These are phyloP conservation scores for Beroe forskalii DNA, from an alignment of 37 sponge, comb jelly and placozoan genomes.

Conservation along the genomic window DNA sequence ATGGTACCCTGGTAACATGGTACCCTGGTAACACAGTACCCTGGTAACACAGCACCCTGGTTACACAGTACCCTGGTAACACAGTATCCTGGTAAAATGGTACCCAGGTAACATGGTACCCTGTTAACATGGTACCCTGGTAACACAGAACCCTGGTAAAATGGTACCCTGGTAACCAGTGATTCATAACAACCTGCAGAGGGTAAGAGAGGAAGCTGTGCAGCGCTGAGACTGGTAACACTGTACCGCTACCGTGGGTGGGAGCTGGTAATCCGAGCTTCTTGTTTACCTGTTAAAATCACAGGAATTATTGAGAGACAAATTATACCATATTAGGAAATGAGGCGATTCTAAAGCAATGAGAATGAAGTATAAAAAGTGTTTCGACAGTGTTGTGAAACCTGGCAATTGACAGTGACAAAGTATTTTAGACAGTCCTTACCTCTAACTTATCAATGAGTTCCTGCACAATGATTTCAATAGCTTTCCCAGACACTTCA, in stretches of 20 bases:
- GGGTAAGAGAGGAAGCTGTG: slow-evolving; percentile 62
- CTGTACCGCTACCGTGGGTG: neutral
- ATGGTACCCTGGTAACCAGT: neutral
- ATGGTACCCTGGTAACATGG: neutral
- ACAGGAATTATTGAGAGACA: no score
- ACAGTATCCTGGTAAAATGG: neutral
- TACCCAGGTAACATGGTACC: neutral
- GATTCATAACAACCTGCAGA: neutral
- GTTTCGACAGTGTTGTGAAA: no score
- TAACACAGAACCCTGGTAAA: neutral
- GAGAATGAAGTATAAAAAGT: no score
- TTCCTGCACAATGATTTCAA: slow-evolving; percentile 2
- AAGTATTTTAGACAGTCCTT: no score
- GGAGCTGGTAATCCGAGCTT: slow-evolving; percentile 29
- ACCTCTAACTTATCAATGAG: slow-evolving; percentile 8
- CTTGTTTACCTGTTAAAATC: slow-evolving; percentile 37
- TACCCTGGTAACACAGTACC: no score
- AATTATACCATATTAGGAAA: no score
- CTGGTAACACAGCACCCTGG: neutral
- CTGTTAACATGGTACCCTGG: neutral
- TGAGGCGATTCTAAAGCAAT: no score
- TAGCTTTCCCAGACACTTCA: slow-evolving; percentile 60
- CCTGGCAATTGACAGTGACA: no score
- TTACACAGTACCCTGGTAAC: neutral
- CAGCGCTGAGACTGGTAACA: neutral